A percentile compares a stretch with the other conserved stretches of the same genome.
These are phyloP conservation scores for Callosobruchus maculatus DNA, from an alignment of 2,888 invertebrate species.

Conservation along the genomic window DNA sequence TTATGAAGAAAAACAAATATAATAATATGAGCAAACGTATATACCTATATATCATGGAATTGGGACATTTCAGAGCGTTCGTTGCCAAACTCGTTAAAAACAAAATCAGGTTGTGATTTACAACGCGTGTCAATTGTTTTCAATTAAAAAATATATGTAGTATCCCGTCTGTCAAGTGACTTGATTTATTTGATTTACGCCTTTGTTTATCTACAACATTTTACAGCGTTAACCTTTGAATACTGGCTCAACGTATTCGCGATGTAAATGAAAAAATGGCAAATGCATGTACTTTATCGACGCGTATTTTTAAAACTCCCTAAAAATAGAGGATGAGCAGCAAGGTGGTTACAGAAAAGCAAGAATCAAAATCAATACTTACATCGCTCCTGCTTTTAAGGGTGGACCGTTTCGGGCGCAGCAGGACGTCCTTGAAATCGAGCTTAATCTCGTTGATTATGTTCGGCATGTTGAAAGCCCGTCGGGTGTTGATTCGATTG, in stretches of 20 bases:
- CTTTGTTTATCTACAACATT: not conserved
- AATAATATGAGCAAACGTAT: no score
- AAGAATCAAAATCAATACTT: slow-evolving; percentile 39
- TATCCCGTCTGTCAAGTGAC: not conserved
- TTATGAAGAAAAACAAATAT: no score
- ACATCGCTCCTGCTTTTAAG: slow-evolving; percentile 82
- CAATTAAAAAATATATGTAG: not conserved
- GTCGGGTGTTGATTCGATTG: not conserved
- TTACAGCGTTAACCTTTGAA: not conserved
- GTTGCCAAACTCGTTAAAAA: no score
- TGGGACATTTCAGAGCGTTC: no score
- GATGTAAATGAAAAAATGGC: not conserved
- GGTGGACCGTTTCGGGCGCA: slow-evolving; percentile 86
- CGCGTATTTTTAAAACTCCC: not conserved
- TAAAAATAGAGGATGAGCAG: not conserved
- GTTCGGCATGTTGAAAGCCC: slow-evolving; percentile 61
- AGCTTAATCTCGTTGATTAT: slow-evolving; percentile 89
- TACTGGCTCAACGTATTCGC: not conserved
- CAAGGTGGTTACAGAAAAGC: slow-evolving; percentile 6
- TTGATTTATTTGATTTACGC: not conserved
- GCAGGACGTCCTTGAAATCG: slow-evolving; percentile 90
- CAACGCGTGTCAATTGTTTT: not conserved
- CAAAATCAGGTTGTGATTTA: no score
- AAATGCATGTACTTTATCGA: not conserved
- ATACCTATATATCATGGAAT: no score